Evolutionary conservation across 2,888 invertebrate species (phyloP).

Genomic region (Tenthredo distinguenda): DNA sequence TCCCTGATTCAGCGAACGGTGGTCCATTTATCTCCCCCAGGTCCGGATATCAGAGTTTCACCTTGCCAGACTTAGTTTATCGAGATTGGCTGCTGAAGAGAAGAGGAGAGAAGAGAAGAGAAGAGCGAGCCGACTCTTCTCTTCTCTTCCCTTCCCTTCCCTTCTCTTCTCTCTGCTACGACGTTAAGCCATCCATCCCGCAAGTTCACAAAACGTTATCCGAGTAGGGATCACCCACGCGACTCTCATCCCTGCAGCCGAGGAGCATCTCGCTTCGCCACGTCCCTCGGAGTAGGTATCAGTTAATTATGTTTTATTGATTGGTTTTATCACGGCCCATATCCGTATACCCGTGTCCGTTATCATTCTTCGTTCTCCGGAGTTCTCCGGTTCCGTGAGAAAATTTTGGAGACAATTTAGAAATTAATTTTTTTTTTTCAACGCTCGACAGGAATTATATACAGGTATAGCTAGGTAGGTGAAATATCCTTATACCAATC

Average conservation of each 20-base stretch:
- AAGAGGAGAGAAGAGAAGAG: neutral
- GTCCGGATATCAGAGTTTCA: conserved; percentile 48
- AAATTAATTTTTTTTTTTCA: neutral
- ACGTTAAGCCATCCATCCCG: conserved; percentile 39
- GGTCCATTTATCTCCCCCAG: conserved; percentile 37
- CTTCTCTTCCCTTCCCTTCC: neutral
- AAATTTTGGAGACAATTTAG: neutral
- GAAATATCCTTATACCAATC: neutral
- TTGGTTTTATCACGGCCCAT: conserved; percentile 1
- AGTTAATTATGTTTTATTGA: conserved; percentile 34
- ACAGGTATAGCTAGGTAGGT: neutral
- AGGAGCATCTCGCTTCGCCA: neutral
- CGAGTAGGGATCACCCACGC: conserved; percentile 21
- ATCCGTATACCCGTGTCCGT: neutral
- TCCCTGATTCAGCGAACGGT: conserved; percentile 47
- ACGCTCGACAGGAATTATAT: neutral
- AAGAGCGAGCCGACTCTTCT: conserved; percentile 5
- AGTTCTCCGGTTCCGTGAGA: neutral
- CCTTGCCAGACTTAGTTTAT: conserved; percentile 44
- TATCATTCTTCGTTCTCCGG: too few species aligned
- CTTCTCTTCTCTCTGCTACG: neutral
- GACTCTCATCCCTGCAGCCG: conserved; percentile 12
- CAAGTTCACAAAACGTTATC: conserved; percentile 48
- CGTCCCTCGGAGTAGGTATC: neutral
- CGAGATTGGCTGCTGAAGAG: conserved; percentile 30